These are phyloP conservation scores for Sylvia borin DNA, from an alignment of 2,797 vertebrate species.

Conservation along the genomic window DNA sequence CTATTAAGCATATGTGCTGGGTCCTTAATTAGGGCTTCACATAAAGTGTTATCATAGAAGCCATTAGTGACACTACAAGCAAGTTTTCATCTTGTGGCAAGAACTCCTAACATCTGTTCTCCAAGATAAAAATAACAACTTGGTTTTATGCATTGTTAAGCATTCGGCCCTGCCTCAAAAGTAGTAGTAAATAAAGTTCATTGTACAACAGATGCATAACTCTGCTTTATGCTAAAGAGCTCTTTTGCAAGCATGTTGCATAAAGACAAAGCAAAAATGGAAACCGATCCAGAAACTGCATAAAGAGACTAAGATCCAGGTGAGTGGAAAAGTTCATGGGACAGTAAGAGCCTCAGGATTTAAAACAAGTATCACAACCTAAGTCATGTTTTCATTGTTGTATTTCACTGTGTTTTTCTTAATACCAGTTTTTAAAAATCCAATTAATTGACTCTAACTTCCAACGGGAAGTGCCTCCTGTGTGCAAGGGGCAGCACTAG, in stretches of 20 bases:
- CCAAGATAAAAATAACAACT: neutral
- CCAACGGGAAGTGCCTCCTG: neutral
- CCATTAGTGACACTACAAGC: neutral
- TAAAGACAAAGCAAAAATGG: neutral
- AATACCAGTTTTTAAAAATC: neutral
- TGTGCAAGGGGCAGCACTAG: neutral
- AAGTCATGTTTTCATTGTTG: neutral
- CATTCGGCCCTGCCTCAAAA: neutral
- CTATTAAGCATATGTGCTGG: accelerated
- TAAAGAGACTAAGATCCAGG: neutral
- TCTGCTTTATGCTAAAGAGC: neutral
- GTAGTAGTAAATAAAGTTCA: neutral
- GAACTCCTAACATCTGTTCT: neutral
- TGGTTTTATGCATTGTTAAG: neutral
- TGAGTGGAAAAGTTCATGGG: neutral
- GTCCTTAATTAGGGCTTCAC: neutral
- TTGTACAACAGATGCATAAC: neutral
- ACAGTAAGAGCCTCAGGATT: neutral
- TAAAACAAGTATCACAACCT: neutral
- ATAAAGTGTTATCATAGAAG: neutral
- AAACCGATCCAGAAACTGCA: neutral
- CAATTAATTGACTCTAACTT: neutral
- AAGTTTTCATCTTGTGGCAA: neutral
- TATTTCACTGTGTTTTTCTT: neutral
- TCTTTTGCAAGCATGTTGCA: neutral